Evolutionary conservation across 2,113 vertebrate species (phyloP), one percentile per base, ranked within the genome.

Genomic region (Oreochromis aureus): DNA sequence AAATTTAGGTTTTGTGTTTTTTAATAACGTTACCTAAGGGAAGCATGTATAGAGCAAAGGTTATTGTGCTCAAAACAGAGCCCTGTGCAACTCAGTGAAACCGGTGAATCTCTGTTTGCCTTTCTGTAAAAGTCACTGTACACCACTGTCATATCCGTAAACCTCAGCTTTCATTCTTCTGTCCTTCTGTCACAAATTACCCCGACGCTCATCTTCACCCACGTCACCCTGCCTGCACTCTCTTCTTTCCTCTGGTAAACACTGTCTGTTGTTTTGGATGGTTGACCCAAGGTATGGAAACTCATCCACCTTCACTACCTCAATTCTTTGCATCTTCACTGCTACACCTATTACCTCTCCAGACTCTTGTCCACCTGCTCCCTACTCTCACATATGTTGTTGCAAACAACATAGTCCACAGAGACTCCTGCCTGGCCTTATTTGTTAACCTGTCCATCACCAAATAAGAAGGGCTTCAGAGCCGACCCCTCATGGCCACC

Each of bases 21-120:
- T 1, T 69, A 2, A 66, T 41, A 41, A 69, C 1, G 0, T 36
- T 66, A n/a, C 34, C 13, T 66, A 69, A 41, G 3, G 0, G 34
- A 69, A 4, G 6, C 1, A 22, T 66, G 34, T 66, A 1, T 1
- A 19, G 10, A 66, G 32, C 34, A 66, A 66, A 66, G 19, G 61
- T 39, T 69, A 39, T 13, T 39, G 18, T 34, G 22, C 34, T 39
- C 61, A 39, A 0, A 39, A 12, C 1, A 66, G 61, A 18, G 6
- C 32, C 4, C 61, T 19, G 5, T 39, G 32, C 18, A 66, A 66
- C 6, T 66, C 34, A 36, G 0, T 39, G 61, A 39, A 19, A 39
- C 6, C n/a, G 10, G 10, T 7, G 32, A 36, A 36, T 63, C 32
- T 36, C 10, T 63, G 32, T 36, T 63, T n/a, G 18, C 10, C 59